Evolutionary conservation across 2,888 invertebrate species (phyloP), one percentile per base, ranked within the genome.

Genomic region (Minunthozetes semirufus): DNA sequence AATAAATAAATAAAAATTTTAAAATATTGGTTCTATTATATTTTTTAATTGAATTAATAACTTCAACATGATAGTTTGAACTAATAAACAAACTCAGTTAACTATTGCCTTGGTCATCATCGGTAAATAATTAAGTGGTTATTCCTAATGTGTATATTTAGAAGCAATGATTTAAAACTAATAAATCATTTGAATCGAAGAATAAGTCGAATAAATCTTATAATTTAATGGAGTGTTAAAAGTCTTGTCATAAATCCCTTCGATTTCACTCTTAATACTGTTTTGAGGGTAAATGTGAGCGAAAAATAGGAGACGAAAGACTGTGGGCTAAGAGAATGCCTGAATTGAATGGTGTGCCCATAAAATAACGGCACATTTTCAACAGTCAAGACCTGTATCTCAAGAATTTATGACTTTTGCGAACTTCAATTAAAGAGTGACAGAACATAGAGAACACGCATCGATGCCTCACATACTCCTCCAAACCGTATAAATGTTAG

Each of bases 361-460:
- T 66, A 66, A 66, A 66, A 66, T 66, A 63, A 66, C 42, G 38
- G 42, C 19, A 66, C 66, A 29, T 66, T 66, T 66, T 33, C 29
- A 22, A 25, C 22, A 70, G 42, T 70, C 70, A 19, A 48, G 70
- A 70, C 70, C 68, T 70, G 70, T 48, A 70, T 70, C 70, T 25
- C 22, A 70, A 70, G 15, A 70, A 25, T 70, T 70, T 25, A 25
- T 46, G 48, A 6, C 15, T 70, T 48, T 13, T 22, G 59, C 13
- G 38, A 66, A 61, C 48, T 70, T 48, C 70, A 70, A 22, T 70
- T 48, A 70, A 48, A 70, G 46, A 70, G 46, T 70, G 70, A 70
- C 42, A 70, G 46, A 70, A 70, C 46, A 70, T 46, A 70, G 19
- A 70, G 46, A 70, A 70, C 46, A 70, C 59, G 66, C 48, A 70